Conservation (phyloP, 2,113 vertebrate genomes). For the Hippocampus abdominalis region DNA sequence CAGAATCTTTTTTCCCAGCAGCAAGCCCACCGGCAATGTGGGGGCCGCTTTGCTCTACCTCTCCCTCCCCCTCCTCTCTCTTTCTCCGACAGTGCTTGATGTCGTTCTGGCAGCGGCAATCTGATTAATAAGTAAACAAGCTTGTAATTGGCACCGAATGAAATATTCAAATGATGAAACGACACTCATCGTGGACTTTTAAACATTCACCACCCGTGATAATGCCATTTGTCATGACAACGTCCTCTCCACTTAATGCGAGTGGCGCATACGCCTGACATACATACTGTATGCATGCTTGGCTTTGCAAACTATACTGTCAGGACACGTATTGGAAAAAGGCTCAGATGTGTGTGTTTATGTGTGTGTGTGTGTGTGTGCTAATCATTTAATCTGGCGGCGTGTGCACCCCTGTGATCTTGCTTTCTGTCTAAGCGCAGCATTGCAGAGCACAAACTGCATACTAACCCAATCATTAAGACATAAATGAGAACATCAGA, state of each 20-base stretch:
- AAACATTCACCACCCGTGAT: slow-evolving; percentile 45
- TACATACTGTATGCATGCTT: not conserved
- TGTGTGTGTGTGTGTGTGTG: slow-evolving; percentile 3
- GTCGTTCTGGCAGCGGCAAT: slow-evolving; percentile 46
- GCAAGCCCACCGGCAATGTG: slow-evolving; percentile 45
- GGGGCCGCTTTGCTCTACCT: slow-evolving; percentile 38
- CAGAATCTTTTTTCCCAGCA: slow-evolving; percentile 32
- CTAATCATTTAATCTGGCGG: slow-evolving; percentile 36
- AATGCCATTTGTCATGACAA: slow-evolving; percentile 48
- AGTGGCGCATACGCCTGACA: not conserved
- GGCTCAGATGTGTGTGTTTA: not conserved
- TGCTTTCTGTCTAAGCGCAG: slow-evolving; percentile 47
- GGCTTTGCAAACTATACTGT: slow-evolving; percentile 16
- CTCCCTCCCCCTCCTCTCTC: slow-evolving; percentile 29
- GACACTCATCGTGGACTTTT: slow-evolving; percentile 44
- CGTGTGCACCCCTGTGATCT: slow-evolving; percentile 45
- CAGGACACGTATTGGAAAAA: not conserved
- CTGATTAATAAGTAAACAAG: slow-evolving; percentile 64
- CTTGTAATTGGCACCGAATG: slow-evolving; percentile 53
- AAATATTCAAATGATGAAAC: slow-evolving; percentile 63
- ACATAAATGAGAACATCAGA: slow-evolving; percentile 71
- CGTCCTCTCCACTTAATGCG: not conserved
- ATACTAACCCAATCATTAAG: slow-evolving; percentile 73
- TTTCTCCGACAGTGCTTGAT: slow-evolving; percentile 18
- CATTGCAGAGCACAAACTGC: slow-evolving; percentile 64